These are phyloP conservation scores for Tetanocera ferruginea DNA, from an alignment of 2,888 invertebrate species.

Conservation along the genomic window DNA sequence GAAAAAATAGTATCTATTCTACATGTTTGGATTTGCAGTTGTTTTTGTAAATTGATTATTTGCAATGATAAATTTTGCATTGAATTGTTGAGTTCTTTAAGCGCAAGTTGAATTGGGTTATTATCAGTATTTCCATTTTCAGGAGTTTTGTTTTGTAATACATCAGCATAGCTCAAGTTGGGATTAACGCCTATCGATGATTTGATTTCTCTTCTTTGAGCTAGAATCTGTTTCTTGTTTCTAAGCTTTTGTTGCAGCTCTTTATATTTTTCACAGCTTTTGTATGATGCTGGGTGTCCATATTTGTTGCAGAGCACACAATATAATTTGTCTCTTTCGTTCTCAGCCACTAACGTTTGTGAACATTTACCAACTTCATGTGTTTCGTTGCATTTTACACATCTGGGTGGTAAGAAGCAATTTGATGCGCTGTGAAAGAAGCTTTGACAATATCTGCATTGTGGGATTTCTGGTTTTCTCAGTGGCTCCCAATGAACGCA, in stretches of 20 bases:
- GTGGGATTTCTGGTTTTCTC: slow-evolving; percentile 29
- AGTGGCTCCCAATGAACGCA: slow-evolving; percentile 36
- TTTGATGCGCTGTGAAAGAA: slow-evolving; percentile 32
- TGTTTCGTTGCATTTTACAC: slow-evolving; percentile 32
- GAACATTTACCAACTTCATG: slow-evolving; percentile 31
- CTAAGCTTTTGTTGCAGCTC: slow-evolving; percentile 28
- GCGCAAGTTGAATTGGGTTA: no score
- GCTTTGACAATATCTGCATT: slow-evolving; percentile 27
- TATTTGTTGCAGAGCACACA: slow-evolving; percentile 34
- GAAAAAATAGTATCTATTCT: slow-evolving; percentile 33
- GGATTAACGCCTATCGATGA: slow-evolving; percentile 17
- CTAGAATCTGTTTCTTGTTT: slow-evolving; percentile 20
- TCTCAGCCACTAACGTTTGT: not conserved
- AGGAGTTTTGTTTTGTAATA: not conserved
- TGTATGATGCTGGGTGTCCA: not conserved
- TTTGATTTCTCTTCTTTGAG: slow-evolving; percentile 12
- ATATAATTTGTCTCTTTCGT: slow-evolving; percentile 33
- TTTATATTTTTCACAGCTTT: slow-evolving; percentile 5
- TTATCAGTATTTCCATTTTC: not conserved
- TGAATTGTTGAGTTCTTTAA: slow-evolving; percentile 26
- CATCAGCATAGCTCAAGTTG: slow-evolving; percentile 22
- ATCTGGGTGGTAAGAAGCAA: slow-evolving; percentile 30
- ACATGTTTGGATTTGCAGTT: slow-evolving; percentile 27
- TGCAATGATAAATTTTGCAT: slow-evolving; percentile 37
- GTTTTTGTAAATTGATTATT: slow-evolving; percentile 34